Conservation (phyloP, 2,888 invertebrate species). For the Trachelus iudaicus region DNA sequence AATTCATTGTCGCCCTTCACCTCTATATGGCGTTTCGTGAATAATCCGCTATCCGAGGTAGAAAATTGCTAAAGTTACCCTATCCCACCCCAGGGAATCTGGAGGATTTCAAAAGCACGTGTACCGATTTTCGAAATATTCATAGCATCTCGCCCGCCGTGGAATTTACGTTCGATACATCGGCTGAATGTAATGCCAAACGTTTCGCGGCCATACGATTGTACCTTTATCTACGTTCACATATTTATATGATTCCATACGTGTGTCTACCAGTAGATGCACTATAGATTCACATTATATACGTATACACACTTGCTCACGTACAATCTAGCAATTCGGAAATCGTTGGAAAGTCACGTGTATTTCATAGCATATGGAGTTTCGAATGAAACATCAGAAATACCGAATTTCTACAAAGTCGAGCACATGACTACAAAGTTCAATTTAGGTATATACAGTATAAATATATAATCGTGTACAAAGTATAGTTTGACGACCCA, state of each 20-base stretch:
- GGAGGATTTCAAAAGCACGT: conserved; percentile 33
- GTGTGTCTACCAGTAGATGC: too few relatives aligned
- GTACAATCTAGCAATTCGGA: background rate
- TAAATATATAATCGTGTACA: too few relatives aligned
- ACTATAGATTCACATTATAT: background rate
- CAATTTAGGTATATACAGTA: too few relatives aligned
- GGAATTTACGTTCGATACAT: conserved; percentile 40
- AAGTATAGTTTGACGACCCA: too few relatives aligned
- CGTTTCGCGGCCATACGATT: background rate
- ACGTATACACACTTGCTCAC: background rate
- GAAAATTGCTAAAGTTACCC: conserved; percentile 20
- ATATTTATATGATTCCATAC: too few relatives aligned
- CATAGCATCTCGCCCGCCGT: conserved; percentile 32
- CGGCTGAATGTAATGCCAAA: conserved; percentile 30
- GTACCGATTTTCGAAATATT: conserved; percentile 47
- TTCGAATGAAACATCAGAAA: too few relatives aligned
- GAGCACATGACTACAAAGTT: too few relatives aligned
- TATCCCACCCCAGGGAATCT: background rate
- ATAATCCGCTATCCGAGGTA: conserved; percentile 35
- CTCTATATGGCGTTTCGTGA: conserved; percentile 25
- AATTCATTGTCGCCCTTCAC: too few relatives aligned
- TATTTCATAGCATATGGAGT: too few relatives aligned
- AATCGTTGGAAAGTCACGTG: background rate
- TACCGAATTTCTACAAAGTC: too few relatives aligned
- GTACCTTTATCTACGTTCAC: background rate